Conservation (phyloP, 2,113 vertebrate genomes). For the Bagarius yarrelli region DNA sequence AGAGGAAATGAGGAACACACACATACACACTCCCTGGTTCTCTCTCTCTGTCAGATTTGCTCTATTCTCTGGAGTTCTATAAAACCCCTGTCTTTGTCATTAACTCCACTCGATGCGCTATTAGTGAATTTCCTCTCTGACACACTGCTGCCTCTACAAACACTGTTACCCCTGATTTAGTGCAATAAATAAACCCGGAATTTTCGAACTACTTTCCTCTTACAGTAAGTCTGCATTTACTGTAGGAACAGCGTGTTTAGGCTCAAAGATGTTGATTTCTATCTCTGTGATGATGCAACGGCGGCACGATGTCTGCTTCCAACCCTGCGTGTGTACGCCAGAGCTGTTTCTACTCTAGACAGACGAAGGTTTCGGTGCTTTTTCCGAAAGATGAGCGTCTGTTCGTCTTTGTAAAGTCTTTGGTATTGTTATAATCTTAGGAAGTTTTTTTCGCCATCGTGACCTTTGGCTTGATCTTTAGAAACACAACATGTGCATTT, state of each 20-base stretch:
- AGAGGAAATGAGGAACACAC: constrained; percentile 36
- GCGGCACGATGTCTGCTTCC: background rate
- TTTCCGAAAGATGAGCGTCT: too few species aligned
- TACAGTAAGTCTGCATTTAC: background rate
- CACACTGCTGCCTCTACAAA: constrained; percentile 44
- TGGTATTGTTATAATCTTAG: too few species aligned
- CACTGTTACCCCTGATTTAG: constrained; percentile 35
- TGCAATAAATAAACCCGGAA: constrained; percentile 18
- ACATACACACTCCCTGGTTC: constrained; percentile 7
- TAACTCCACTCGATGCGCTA: constrained; percentile 49
- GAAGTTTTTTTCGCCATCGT: too few species aligned
- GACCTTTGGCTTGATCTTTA: too few species aligned
- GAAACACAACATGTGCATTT: too few species aligned
- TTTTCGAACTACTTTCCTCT: constrained; percentile 5
- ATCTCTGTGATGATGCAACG: background rate
- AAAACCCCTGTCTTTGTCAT: constrained; percentile 54
- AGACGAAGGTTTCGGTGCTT: too few species aligned
- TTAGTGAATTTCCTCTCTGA: constrained; percentile 56
- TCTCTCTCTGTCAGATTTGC: constrained; percentile 10
- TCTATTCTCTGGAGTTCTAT: constrained; percentile 44
- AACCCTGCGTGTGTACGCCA: background rate
- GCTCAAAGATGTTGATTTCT: background rate
- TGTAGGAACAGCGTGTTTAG: background rate
- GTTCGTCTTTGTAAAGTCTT: too few species aligned
- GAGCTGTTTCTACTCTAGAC: constrained; percentile 12